Conservation (phyloP, 1,140 invertebrate genomes). For the Drosophila guanche region DNA sequence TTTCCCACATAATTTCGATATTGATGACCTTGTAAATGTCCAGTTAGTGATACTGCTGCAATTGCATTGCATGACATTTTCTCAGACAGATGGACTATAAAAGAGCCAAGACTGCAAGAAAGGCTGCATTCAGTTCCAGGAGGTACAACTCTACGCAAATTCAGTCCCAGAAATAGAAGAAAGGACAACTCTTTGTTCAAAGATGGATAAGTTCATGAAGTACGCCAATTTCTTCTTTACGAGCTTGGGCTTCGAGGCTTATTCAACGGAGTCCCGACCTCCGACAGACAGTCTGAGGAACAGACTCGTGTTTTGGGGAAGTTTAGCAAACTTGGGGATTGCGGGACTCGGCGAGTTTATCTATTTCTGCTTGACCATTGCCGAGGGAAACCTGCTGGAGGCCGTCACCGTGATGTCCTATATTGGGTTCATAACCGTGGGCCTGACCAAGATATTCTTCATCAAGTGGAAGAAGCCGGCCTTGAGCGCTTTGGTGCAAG, state of each 20-base stretch:
- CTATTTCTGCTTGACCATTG: conserved; percentile 36
- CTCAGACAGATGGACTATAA: conserved; percentile 6
- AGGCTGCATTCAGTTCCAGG: neutral
- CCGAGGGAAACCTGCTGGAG: conserved; percentile 35
- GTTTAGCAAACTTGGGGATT: conserved; percentile 35
- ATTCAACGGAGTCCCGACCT: neutral
- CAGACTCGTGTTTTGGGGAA: conserved; percentile 35
- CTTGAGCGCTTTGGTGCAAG: conserved; percentile 40
- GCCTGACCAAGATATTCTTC: conserved; percentile 58
- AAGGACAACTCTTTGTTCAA: neutral
- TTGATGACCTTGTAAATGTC: neutral
- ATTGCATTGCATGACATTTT: neutral
- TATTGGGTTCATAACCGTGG: conserved; percentile 60
- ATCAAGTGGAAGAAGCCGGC: conserved; percentile 40
- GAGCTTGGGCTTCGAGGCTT: conserved; percentile 48
- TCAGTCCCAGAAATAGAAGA: neutral
- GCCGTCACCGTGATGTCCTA: conserved; percentile 66
- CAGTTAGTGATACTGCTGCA: neutral
- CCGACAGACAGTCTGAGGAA: neutral
- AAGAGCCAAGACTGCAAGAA: neutral
- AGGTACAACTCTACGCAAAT: neutral
- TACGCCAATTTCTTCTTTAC: conserved; percentile 60
- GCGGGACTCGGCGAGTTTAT: conserved; percentile 22
- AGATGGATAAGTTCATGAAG: conserved; percentile 53
- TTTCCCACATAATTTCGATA: neutral